phyloP scores from a whole-genome alignment of 2,797 vertebrate genomes.

The Leucoraja ocellata region DNA sequence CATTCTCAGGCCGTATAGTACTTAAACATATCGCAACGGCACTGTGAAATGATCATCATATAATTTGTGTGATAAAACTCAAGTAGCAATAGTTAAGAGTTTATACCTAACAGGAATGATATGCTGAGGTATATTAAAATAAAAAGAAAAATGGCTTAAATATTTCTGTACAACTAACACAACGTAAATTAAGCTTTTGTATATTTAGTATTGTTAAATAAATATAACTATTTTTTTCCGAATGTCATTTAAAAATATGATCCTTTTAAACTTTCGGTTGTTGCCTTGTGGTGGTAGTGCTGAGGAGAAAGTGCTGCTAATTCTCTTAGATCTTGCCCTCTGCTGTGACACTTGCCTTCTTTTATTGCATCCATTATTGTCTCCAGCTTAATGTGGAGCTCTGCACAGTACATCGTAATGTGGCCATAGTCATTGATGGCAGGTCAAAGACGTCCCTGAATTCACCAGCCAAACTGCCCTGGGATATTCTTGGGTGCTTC shows the following conservation, averaged over 20 bases:
- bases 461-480: conserved; percentile 53
- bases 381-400: conserved; percentile 46
- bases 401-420: conserved; percentile 68
- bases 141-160: too few relatives aligned
- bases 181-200: neutral
- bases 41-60: neutral
- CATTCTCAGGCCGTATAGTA: neutral
- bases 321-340: conserved; percentile 27
- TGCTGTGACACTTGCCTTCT: neutral
- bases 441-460: conserved; percentile 59
- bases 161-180: neutral
- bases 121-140: neutral
- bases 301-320: conserved; percentile 1
- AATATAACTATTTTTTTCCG: neutral
- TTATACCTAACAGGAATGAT: neutral
- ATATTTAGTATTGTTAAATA: neutral
- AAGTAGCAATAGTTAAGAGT: neutral
- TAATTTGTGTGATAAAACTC: neutral
- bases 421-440: conserved; percentile 68
- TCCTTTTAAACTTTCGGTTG: neutral
- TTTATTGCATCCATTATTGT: conserved; percentile 26
- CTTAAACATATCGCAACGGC: neutral
- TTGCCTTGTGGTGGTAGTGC: neutral
- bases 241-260: neutral
- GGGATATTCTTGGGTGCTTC: conserved; percentile 60